Base-by-base conservation (phyloP, 2,113 vertebrate genomes). In the Hippocampus barbouri region DNA sequence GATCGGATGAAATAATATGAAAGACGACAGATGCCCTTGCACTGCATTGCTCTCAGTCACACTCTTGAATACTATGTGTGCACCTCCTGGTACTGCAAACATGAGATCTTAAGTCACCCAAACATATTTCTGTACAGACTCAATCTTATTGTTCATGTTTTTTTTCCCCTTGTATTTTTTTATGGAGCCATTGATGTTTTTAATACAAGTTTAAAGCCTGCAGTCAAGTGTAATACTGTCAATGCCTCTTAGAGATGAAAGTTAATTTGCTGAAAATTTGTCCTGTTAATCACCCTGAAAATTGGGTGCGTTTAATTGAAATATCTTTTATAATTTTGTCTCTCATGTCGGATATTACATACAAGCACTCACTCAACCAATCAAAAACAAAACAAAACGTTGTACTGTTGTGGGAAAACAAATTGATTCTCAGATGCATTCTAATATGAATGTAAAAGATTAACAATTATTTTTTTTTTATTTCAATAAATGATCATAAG, bases 11-110 rank as follows among this genome's bases (percentile, higher is more conserved):
- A 72, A 56, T 73, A 38, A 72, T 5, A n/a, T 79, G 70, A 21
- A 56, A 10, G 72, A 54, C 38, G 66, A 63, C 72, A 67, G 86
- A 66, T 75, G 70, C 78, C 76, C 69, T 16, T 74, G 20, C 56
- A 59, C 75, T 70, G 74, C 79, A 85, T 84, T 77, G 65, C 60
- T 77, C 83, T 85, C 63, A 47, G 83, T 90, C 90, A 87, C 77
- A 81, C 76, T 62, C 72, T 84, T 56, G 43, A 71, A 30, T 71
- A 5, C 65, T 66, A 45, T n/a, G 75, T 71, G 64, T 67, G 70
- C 73, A 30, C 80, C 79, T 83, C 84, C 88, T 89, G 88, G 85
- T 74, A 89, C 84, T 59, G 66, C 66, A 49, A 65, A 66, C 45
- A 34, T 59, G n/a, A 30, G 2, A 66, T 40, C 64, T 63, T 51